These are phyloP conservation scores for Caenorhabditis sulstoni DNA, from an alignment of 2,888 invertebrate genomes.

Conservation along the genomic window DNA sequence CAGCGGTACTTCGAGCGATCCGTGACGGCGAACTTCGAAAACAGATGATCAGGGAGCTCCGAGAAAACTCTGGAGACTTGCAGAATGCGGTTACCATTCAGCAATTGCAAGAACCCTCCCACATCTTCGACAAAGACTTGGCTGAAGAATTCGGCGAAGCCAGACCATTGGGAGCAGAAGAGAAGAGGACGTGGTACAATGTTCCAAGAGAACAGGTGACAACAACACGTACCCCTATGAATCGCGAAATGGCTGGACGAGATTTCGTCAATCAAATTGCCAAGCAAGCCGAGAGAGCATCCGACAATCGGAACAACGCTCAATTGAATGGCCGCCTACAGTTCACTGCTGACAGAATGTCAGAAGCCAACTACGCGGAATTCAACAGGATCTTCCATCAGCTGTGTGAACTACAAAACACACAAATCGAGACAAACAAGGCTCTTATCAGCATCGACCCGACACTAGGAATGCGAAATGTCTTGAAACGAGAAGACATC, in stretches of 20 bases:
- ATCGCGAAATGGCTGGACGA: not conserved
- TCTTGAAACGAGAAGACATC: slow-evolving; percentile 50
- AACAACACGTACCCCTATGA: not conserved
- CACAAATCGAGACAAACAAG: slow-evolving; percentile 28
- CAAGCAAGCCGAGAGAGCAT: not conserved
- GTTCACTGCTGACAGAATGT: slow-evolving; percentile 16
- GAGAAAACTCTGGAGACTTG: too few relatives aligned
- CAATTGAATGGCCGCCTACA: slow-evolving; percentile 19
- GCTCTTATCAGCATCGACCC: slow-evolving; percentile 46
- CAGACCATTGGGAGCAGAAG: not conserved
- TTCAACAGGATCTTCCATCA: slow-evolving; percentile 34
- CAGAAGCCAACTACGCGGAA: slow-evolving; percentile 12
- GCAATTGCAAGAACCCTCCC: too few relatives aligned
- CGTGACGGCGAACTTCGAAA: too few relatives aligned
- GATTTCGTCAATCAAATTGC: slow-evolving; percentile 4
- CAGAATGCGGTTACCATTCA: too few relatives aligned
- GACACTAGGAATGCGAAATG: slow-evolving; percentile 43
- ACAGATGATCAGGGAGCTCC: too few relatives aligned
- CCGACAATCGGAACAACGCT: slow-evolving; percentile 9
- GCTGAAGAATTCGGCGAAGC: too few relatives aligned
- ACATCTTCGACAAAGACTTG: too few relatives aligned
- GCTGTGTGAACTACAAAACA: slow-evolving; percentile 46
- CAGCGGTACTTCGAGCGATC: too few relatives aligned
- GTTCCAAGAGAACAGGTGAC: not conserved
- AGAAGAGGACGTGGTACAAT: not conserved